phyloP scores from a whole-genome alignment of 2,888 invertebrate genomes.

The Tinea semifulvella region DNA sequence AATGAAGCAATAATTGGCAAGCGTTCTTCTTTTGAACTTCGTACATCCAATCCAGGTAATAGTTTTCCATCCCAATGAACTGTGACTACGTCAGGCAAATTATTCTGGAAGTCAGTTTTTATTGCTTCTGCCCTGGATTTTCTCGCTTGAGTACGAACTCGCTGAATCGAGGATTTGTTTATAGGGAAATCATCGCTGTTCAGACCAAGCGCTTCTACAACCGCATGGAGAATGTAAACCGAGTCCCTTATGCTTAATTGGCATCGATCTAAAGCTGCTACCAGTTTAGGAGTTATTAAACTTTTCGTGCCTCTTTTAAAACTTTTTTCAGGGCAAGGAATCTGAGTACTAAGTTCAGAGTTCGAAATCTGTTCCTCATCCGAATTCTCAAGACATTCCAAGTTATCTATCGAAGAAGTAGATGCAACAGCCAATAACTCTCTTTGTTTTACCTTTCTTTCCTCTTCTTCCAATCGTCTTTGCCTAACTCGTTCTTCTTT shows the following conservation, averaged over 20 bases:
- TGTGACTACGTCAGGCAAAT: slow-evolving; percentile 10
- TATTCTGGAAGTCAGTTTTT: slow-evolving; percentile 9
- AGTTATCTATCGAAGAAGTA: slow-evolving; percentile 9
- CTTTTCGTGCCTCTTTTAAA: not conserved
- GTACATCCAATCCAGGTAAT: slow-evolving; percentile 10
- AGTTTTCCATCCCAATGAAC: slow-evolving; percentile 7
- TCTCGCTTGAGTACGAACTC: slow-evolving; percentile 8
- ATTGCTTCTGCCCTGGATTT: slow-evolving; percentile 9
- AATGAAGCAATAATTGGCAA: not conserved
- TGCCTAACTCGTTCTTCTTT: slow-evolving; percentile 22
- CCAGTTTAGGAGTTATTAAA: slow-evolving; percentile 4
- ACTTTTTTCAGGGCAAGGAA: not conserved
- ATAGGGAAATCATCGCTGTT: slow-evolving; percentile 6
- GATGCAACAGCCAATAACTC: slow-evolving; percentile 12
- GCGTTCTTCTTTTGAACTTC: slow-evolving; percentile 7
- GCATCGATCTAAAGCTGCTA: slow-evolving; percentile 5
- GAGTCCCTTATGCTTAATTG: slow-evolving; percentile 9
- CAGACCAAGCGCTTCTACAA: slow-evolving; percentile 11
- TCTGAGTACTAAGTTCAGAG: slow-evolving; percentile 6
- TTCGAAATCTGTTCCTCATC: slow-evolving; percentile 14
- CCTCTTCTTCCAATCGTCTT: slow-evolving; percentile 6
- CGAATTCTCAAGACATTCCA: slow-evolving; percentile 12
- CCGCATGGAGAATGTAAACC: slow-evolving; percentile 4
- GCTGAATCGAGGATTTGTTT: slow-evolving; percentile 10
- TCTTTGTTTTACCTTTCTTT: slow-evolving; percentile 6